These are phyloP conservation scores for Flabesymbios commensalis DNA, from an alignment of 2,888 invertebrate genomes.

Conservation along the genomic window DNA sequence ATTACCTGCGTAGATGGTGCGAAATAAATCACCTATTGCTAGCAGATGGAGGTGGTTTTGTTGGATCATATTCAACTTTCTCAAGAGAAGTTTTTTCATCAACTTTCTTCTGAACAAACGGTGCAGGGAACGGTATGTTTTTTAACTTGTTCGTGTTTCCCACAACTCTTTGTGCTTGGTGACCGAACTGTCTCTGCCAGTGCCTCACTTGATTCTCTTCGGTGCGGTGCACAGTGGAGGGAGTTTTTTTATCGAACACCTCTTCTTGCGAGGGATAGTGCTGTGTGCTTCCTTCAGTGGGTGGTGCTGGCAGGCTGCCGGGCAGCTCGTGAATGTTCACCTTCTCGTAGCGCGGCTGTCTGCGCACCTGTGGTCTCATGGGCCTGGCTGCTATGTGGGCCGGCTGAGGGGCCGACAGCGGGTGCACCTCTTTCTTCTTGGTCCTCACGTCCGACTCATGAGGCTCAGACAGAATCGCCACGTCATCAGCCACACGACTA, in stretches of 20 bases:
- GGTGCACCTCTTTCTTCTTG: no score
- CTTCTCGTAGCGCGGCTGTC: constrained; percentile 15
- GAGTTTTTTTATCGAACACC: constrained; percentile 1
- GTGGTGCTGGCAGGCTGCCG: constrained; percentile 25
- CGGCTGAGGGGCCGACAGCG: constrained; percentile 20
- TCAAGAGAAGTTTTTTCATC: background rate
- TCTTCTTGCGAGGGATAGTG: constrained; percentile 27
- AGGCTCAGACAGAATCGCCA: no score
- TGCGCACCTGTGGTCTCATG: constrained; percentile 4
- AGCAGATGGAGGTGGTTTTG: constrained; percentile 1
- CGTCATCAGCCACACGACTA: no score
- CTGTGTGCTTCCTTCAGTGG: constrained; percentile 13
- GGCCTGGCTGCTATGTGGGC: constrained; percentile 22
- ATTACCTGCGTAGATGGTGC: no score
- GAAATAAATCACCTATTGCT: no score
- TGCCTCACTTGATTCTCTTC: background rate
- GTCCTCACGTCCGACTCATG: no score
- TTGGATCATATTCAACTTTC: background rate
- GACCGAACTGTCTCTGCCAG: constrained; percentile 2
- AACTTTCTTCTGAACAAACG: background rate
- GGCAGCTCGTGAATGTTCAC: constrained; percentile 24
- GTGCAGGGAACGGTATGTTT: background rate
- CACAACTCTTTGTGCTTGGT: no score
- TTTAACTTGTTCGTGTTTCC: background rate
- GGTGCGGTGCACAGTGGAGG: background rate